A percentile compares a stretch with the other conserved stretches of the same genome.
Conservation (phyloP, 53 echinoderm and acorn worm species). For the Paracentrotus lividus region DNA sequence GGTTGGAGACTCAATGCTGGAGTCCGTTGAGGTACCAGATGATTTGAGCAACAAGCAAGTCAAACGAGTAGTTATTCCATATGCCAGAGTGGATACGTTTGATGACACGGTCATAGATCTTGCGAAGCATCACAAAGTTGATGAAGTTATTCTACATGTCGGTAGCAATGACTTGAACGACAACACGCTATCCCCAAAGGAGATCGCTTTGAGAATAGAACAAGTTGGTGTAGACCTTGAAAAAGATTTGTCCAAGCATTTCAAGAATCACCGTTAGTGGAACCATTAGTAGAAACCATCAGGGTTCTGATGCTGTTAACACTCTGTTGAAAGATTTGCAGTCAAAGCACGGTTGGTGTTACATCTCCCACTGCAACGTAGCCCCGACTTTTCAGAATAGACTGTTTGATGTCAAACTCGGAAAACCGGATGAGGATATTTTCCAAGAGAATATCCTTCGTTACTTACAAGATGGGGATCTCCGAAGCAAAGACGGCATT, state of each 20-base stretch:
- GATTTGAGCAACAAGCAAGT: not conserved
- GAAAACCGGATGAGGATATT: not conserved
- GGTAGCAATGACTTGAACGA: constrained; percentile 7
- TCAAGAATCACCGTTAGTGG: not conserved
- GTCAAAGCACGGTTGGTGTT: not conserved
- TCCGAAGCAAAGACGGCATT: not conserved
- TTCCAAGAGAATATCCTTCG: not conserved
- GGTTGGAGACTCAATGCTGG: not conserved
- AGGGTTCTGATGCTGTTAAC: not conserved
- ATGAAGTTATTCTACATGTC: not conserved
- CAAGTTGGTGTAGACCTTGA: not conserved
- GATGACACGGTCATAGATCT: not conserved
- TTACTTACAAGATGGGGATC: not conserved
- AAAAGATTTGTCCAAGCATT: constrained; percentile 2
- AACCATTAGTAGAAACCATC: not conserved
- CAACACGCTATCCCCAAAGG: not conserved
- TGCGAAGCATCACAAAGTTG: not conserved
- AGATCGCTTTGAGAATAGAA: not conserved
- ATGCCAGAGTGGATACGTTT: not conserved
- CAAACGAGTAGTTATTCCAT: not conserved
- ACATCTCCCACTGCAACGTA: not conserved
- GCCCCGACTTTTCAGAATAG: not conserved
- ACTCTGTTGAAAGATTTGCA: not conserved
- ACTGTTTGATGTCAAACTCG: not conserved
- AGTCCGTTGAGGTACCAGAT: not conserved